Evolutionary conservation across 2,113 vertebrate genomes (phyloP), one percentile per base, ranked within the genome.

Genomic region (Andinoacara biseriatus): DNA sequence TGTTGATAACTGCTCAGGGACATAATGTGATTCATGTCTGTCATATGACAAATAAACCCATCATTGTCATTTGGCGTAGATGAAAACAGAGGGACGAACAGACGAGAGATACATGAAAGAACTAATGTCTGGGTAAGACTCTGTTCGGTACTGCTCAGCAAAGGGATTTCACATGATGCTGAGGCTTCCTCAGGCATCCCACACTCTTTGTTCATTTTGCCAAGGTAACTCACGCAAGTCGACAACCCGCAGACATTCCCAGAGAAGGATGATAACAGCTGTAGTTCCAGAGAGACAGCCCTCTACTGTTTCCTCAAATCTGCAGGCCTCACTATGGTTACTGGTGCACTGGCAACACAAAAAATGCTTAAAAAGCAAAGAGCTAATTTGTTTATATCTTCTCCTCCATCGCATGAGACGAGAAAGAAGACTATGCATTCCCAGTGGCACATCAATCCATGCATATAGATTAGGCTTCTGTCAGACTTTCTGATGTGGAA

Each of bases 201-300:
- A 52, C 75, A 11, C 84, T 84, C 85, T 86, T 88, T 89, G 78
- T 92, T 87, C 84, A 38, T 78, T 84, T 80, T 80, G 85, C 83
- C 74, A 88, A 83, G 85, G 86, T 78, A 82, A 86, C 65, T 88
- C 77, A 77, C 17, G 26, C 80, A 81, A 58, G 86, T 54, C 52
- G 65, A 83, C 77, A 59, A 84, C 82, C 77, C 62, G 61, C 54
- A 5, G 58, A 82, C 78, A 84, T 67, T n/a, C n/a, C 75, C 57
- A 74, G 72, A 83, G 60, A 81, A 83, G 77, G 78, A 84, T 81
- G 75, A 87, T 88, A 84, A 75, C 85, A 87, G 83, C 77, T 86
- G 83, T 60, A 54, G 78, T 54, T 80, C 29, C 58, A 75, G 82
- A 88, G 46, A 86, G 87, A 89, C 79, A 86, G 35, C 49, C 59